These are phyloP conservation scores for Protaetia brevitarsis DNA, from an alignment of 1,140 invertebrate genomes.

Conservation along the genomic window DNA sequence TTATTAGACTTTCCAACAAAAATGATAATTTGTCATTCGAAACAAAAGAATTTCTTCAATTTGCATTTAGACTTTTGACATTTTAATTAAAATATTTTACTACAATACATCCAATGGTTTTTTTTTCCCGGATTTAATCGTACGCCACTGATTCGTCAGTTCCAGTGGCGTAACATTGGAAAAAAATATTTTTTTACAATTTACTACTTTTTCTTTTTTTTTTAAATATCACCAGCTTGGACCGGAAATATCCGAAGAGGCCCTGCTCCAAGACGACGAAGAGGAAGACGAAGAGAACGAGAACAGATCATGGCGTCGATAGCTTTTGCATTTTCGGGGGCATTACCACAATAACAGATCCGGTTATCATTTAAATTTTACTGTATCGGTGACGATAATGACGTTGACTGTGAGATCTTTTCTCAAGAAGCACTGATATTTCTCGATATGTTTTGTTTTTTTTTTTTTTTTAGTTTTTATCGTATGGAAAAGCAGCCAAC, in stretches of 20 bases:
- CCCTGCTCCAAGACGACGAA: conserved; percentile 55
- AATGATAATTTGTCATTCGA: no score
- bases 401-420: conserved; percentile 5
- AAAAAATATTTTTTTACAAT: neutral
- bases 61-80: no score
- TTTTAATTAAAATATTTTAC: no score
- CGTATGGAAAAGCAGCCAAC: no score
- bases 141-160: no score
- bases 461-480: no score
- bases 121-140: no score
- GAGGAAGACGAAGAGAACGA: conserved; percentile 61
- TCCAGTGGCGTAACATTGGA: neutral
- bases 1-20: no score
- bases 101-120: no score
- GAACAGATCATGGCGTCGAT: conserved; percentile 60
- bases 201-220: neutral
- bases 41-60: no score
- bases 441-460: no score
- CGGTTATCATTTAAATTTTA: neutral
- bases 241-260: conserved; percentile 47
- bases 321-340: conserved; percentile 31
- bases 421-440: conserved; percentile 3
- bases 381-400: neutral
- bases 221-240: conserved; percentile 31
- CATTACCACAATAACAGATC: neutral